Evolutionary conservation across 2,888 invertebrate genomes (phyloP), one percentile per base, ranked within the genome.

Genomic region (Nomada flava): DNA sequence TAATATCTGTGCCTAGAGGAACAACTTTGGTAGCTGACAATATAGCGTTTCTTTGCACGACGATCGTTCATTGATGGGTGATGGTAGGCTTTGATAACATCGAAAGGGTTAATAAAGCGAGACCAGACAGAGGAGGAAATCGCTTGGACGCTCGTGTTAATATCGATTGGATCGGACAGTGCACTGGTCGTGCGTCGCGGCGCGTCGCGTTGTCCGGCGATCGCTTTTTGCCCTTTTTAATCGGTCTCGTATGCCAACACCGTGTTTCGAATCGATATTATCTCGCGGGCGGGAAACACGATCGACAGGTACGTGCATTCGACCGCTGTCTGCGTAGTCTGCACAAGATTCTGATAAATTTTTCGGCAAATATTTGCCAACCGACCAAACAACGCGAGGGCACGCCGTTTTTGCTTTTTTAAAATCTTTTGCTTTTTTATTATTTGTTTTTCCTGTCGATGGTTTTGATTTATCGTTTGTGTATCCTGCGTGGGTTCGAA

Each of bases 171-270:
- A 57, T 59, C 29, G 55, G 5, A 47, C 23, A 10, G 18, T 44
- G 11, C 20, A 18, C 44, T 13, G 50, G 52, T 29, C 18, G 60
- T 53, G 73, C 73, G 60, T 65, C 60, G 73, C 60, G 60, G 36
- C 73, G 77, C 73, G 65, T 50, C 77, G 44, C 77, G 64, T 36
- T 26, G 60, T 72, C 72, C 47, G n/a, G 23, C 63, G 36, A 78
- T 78, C 68, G 74, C 47, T 76, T 80, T 80, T 80, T 68, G n/a
- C 67, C 76, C 60, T 57, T 80, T 80, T 80, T 80, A 77, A 80
- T 77, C 79, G 76, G 60, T 47, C 70, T 26, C 65, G 71, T 76
- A 52, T 20, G 59, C 71, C 15, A 47, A 42, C 78, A 69, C 50
- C 55, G 15, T n/a, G 55, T 42, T 42, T 52, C 77, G 62, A 79